Base-by-base conservation (phyloP, 2,113 vertebrate genomes). In the Amphiprion ocellaris region DNA sequence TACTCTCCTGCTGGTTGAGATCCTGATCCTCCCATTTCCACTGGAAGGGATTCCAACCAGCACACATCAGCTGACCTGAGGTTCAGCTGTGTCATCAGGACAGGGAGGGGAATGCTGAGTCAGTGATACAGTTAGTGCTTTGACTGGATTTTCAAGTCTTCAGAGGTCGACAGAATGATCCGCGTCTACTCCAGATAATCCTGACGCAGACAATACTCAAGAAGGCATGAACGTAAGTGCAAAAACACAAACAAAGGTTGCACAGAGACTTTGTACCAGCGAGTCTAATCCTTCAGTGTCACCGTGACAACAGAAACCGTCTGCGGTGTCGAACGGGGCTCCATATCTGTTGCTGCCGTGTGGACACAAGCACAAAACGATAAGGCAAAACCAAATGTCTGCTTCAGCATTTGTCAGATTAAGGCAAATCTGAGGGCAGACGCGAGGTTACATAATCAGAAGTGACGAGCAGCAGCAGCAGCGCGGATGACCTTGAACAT, bases 21-120 rank as follows among this genome's bases (percentile, higher is more conserved):
- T 82, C 82, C 75, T 55, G 55, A 79, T 70, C 59, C 26, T 65
- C 73, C 61, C 12, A 46, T 30, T 73, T 62, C 59, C 28, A 46
- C 60, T 69, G 77, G 67, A 49, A 50, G 23, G 30, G 41, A 33
- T 66, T 67, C 62, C 75, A 44, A 5, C 39, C 62, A 52, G 49
- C 69, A 33, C 55, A 50, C 17, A 41, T 41, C 46, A 61, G 72
- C 50, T 56, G 62, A 75, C 83, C 74, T 23, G 52, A 56, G 30
- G 30, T 54, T 66, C 30, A 52, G 74, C 70, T 33, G 0, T 44
- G 37, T 12, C 76, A 74, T 44, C 47, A 16, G 67, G 26, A 53
- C 62, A 14, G 1, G 37, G 5, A 10, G 77, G 62, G 69, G 11
- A 58, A 28, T 2, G 70, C 62, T 47, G 14, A 73, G 68, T 82